Base-by-base conservation (phyloP, 1,140 invertebrate species). In the Melipona quadrifasciata region DNA sequence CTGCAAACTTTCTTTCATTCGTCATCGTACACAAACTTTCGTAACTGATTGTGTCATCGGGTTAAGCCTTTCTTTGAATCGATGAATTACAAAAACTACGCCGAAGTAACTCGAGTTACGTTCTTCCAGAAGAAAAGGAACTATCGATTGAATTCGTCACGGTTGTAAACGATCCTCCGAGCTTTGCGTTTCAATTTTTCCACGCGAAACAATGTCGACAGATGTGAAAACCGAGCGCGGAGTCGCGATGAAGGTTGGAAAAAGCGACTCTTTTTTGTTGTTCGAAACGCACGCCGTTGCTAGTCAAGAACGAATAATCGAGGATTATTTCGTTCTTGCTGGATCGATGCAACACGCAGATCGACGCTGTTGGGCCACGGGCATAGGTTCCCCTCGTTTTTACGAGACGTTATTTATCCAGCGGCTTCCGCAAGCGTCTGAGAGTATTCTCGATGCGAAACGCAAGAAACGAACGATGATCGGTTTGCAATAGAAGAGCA, bases 361-460 rank as follows among this genome's bases (percentile, higher is more conserved):
- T 55, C 55, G 24, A 55, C 39, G 24, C 78, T 6, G 2, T 8
- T 55, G 24, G 67, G 39, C 31, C 39, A 34, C 24, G 65, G 0
- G 53, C 10, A 47, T 6, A 47, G 34, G 78, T 51, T 75, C 24
- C 19, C 27, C 55, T 31, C 8, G 75, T 84, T 84, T 84, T 84
- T 84, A 84, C 82, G 76, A 61, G 67, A 72, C 76, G 68, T 73
- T 86, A 86, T 74, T 86, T 77, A 83, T 78, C 74, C 65, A 34
- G 51, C 31, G 16, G 58, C 81, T 86, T 86, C 84, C 80, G 84
- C 74, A 77, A 85, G 34, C 77, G 53, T 31, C 31, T 17, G 31
- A 67, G 83, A 24, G 68, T 31, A 77, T 87, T 81, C 73, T 61
- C 74, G 53, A 47, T 34, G 71, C 67, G 76, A 88, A 64, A 58